Evolutionary conservation across 2,113 vertebrate genomes (phyloP).

Genomic region (Calidris pygmaea): DNA sequence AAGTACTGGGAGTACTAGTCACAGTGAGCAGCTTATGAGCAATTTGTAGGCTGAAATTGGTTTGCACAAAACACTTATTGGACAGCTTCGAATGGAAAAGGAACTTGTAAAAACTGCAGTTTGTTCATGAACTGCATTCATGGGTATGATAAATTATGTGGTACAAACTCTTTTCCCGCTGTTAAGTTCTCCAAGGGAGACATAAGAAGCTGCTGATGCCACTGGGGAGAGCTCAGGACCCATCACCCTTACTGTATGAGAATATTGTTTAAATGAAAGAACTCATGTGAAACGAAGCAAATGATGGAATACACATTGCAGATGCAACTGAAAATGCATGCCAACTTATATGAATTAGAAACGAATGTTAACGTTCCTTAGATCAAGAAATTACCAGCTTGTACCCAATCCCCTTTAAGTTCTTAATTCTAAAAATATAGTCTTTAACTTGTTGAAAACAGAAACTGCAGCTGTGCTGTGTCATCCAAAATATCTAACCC

Average conservation of each 20-base stretch:
- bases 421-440: background rate
- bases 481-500: background rate
- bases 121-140: slow-evolving; percentile 40
- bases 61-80: slow-evolving; percentile 58
- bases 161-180: background rate
- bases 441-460: background rate
- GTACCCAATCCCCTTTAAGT: background rate
- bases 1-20: background rate
- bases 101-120: slow-evolving; percentile 41
- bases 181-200: background rate
- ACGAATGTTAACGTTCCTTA: slow-evolving; percentile 33
- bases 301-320: slow-evolving; percentile 42
- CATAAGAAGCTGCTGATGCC: slow-evolving; percentile 21
- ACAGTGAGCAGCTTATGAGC: background rate
- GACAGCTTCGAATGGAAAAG: slow-evolving; percentile 46
- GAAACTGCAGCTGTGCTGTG: background rate
- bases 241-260: background rate
- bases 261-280: slow-evolving; percentile 62
- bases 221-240: slow-evolving; percentile 12
- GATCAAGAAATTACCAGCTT: slow-evolving; percentile 5
- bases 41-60: slow-evolving; percentile 53
- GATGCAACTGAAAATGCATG: slow-evolving; percentile 13
- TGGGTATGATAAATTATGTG: background rate
- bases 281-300: slow-evolving; percentile 57
- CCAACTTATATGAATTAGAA: slow-evolving; percentile 37